Evolutionary conservation across 2,797 vertebrate species (phyloP), one percentile per base, ranked within the genome.

Genomic region (Scolopax rusticola): DNA sequence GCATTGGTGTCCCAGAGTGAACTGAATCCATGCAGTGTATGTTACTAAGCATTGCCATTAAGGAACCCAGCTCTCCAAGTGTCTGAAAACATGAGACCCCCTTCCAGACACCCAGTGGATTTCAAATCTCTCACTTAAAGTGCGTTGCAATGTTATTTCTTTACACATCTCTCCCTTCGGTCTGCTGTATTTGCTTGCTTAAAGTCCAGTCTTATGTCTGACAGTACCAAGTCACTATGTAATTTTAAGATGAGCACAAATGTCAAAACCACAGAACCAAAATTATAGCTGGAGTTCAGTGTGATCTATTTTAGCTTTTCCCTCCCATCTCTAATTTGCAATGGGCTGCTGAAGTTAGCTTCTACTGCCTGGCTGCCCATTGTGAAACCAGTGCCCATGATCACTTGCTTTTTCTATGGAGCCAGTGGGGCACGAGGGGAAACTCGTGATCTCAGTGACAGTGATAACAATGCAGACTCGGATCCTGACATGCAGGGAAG

Each of bases 241-340:
- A 91, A 89, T 97, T 97, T 97, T 96, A 94, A 95, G 85, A 92
- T 71, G 85, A 91, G 69, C 69, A 28, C 76, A 97, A 96, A 95
- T 92, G 92, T 68, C 85, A 86, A 97, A 97, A 40, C 95, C 95
- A 71, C 84, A 81, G 54, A 64, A 82, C 96, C 95, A 82, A 89
- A 97, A 97, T 97, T 97, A 95, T 30, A 96, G 81, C 68, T 80
- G 70, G 74, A 81, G 60, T 93, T 94, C 33, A 56, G 57, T 33
- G 28, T 92, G 90, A 51, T 78, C 75, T 95, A 89, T 96, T 97
- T 97, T 93, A 91, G 81, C 88, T 51, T 89, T 86, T 19, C 79
- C n/a, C 67, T 97, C 89, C 70, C 60, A 25, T 83, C 74, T 93
- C 83, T 96, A 89, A 96, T 97, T 98, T 95, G 81, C 84, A 80